Base-by-base conservation (phyloP, 1,140 invertebrate genomes). In the Bombus confusus region DNA sequence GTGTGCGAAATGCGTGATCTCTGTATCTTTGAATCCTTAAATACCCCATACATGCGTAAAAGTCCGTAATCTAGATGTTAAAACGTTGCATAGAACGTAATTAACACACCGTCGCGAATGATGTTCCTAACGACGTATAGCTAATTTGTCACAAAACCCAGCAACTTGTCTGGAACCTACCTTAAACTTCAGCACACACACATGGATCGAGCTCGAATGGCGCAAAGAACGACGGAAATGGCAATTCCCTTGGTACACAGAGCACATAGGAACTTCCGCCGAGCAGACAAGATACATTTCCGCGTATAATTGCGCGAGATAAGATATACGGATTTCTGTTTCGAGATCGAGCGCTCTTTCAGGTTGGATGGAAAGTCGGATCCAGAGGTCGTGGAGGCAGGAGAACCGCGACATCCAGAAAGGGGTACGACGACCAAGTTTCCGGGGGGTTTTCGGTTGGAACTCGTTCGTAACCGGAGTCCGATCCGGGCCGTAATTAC, bases 401-500 rank as follows among this genome's bases (percentile, higher is more conserved):
- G 59, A 79, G 64, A 66, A 87, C 84, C 87, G 80, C 87, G 88
- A 82, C 80, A 64, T 87, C 83, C 86, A 78, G 86, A 90, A 90
- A 87, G 88, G 86, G 85, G 71, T 47, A 77, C 22, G 34, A 18
- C 64, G 15, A 15, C 18, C 66, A 85, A 87, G 82, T 90, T 90
- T 87, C 68, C 59, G 81, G 57, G 66, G 71, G 82, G 69, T 72
- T 75, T 71, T 59, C 76, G 88, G 72, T 43, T 87, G 86, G 86
- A 88, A 90, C 89, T 91, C 89, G 84, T 88, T 89, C 83, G 89
- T 86, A 83, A 90, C 57, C 77, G 86, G 85, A 88, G 88, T 84
- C 88, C 86, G 89, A 91, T 91, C 89, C 88, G 47, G 73, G 62
- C 90, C 90, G 93, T 94, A 94, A 94, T 94, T 94, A 94, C 93